Evolutionary conservation across 2,888 invertebrate species (phyloP), one percentile per base, ranked within the genome.

Genomic region (Tupiocoris notatus): DNA sequence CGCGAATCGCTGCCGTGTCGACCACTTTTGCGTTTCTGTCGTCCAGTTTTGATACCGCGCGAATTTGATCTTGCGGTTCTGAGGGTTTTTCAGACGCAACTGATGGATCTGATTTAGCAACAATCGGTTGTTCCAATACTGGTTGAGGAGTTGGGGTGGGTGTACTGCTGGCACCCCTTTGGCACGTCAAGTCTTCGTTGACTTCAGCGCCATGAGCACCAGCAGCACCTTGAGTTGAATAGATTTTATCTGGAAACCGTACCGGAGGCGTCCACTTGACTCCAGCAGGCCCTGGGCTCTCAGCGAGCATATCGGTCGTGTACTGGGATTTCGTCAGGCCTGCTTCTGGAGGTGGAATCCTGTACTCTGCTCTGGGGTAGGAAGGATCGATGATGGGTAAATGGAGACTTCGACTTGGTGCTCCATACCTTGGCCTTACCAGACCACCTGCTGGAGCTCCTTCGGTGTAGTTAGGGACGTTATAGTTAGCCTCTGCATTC

Each of bases 391-490:
- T 24, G 0, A 58, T 21, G 1, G 75, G 75, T 12, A 75, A 12
- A n/a, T 66, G 23, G 64, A 64, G 56, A 17, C 22, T n/a, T 25
- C 65, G 17, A 18, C 17, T 25, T 2, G 75, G 75, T 1, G 17
- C 65, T 0, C 75, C 75, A 21, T 56, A 75, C 17, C 58, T 75
- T 18, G 75, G 56, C n/a, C 58, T 54, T 1, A 75, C 57, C 3
- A 58, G 54, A 6, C 75, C 75, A 18, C 65, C 75, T 18, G 65
- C 57, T 1, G 64, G 1, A 17, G 64, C 22, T 6, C 58, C 65
- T 18, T 75, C 17, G 9, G 75, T 75, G 65, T 75, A 75, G 58
- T 66, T 64, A 20, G 75, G 65, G 9, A 73, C 73, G 22, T 73
- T 73, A 39, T 73, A 73, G 24, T 73, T 24, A 20, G 73, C 73